These are phyloP conservation scores for Drosophila kanekoi DNA, from an alignment of 2,888 invertebrate species.

Conservation along the genomic window DNA sequence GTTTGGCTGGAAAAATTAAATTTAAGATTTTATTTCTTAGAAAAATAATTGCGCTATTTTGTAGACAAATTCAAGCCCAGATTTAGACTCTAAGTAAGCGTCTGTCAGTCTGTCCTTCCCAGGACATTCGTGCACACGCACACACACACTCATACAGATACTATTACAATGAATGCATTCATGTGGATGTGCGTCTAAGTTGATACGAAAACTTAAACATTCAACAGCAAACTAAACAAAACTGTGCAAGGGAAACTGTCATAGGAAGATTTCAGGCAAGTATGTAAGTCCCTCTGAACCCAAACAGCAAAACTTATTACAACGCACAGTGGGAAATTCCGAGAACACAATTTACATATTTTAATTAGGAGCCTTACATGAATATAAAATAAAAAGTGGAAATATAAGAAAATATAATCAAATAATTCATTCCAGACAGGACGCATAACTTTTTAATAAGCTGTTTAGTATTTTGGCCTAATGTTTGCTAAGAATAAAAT, in stretches of 20 bases:
- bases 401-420: constrained; percentile 1
- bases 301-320: constrained; percentile 60
- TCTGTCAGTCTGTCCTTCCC: constrained; percentile 40
- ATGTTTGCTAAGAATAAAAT: constrained; percentile 3
- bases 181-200: constrained; percentile 69
- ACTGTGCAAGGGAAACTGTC: constrained; percentile 74
- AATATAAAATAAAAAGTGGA: not conserved
- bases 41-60: constrained; percentile 35
- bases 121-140: constrained; percentile 22
- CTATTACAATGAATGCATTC: constrained; percentile 53
- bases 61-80: constrained; percentile 18
- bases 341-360: constrained; percentile 11
- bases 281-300: constrained; percentile 65
- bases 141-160: constrained; percentile 20
- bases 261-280: constrained; percentile 72
- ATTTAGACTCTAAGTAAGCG: constrained; percentile 1
- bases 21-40: constrained; percentile 45
- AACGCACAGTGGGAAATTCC: constrained; percentile 48
- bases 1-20: constrained; percentile 39
- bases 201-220: constrained; percentile 77
- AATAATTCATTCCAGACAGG: not conserved
- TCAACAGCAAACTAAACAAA: constrained; percentile 76
- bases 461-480: not conserved
- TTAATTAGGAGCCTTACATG: not conserved
- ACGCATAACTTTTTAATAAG: constrained; percentile 3